Evolutionary conservation across 2,113 vertebrate genomes (phyloP).

Genomic region (Mirza zaza): DNA sequence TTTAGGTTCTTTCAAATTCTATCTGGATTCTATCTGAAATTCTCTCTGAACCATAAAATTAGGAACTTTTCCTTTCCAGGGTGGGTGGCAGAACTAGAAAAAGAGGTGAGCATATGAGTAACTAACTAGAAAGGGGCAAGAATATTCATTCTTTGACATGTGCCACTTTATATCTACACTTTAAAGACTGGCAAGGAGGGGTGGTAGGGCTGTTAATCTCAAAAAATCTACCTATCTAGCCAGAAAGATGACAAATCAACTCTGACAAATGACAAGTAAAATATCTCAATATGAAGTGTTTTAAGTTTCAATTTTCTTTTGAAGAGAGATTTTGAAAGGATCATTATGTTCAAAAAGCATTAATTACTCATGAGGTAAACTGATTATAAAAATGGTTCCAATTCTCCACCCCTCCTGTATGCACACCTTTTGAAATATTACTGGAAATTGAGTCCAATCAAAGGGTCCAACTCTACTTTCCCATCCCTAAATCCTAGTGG

Average conservation of each 20-base stretch:
- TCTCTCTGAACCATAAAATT: neutral
- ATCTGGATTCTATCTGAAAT: too few species aligned
- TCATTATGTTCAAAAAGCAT: neutral
- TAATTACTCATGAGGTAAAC: neutral
- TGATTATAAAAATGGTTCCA: neutral
- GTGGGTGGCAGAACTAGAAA: neutral
- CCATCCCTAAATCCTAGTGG: neutral
- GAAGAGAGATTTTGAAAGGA: neutral
- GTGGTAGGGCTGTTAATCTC: neutral
- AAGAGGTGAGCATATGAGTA: neutral
- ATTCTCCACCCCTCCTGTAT: neutral
- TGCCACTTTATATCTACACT: neutral
- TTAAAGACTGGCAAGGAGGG: neutral
- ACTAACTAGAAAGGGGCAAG: neutral
- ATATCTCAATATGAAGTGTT: neutral
- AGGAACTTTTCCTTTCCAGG: neutral
- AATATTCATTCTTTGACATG: neutral
- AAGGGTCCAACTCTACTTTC: neutral
- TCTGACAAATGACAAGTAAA: constrained; percentile 8
- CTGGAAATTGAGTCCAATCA: neutral
- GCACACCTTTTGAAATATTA: neutral
- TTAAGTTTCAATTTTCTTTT: constrained; percentile 15
- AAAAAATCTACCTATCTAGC: neutral
- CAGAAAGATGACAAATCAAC: neutral
- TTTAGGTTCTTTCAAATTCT: neutral